These are phyloP conservation scores for Lagorchestes hirsutus DNA, from an alignment of 2,797 vertebrate genomes.

Conservation along the genomic window DNA sequence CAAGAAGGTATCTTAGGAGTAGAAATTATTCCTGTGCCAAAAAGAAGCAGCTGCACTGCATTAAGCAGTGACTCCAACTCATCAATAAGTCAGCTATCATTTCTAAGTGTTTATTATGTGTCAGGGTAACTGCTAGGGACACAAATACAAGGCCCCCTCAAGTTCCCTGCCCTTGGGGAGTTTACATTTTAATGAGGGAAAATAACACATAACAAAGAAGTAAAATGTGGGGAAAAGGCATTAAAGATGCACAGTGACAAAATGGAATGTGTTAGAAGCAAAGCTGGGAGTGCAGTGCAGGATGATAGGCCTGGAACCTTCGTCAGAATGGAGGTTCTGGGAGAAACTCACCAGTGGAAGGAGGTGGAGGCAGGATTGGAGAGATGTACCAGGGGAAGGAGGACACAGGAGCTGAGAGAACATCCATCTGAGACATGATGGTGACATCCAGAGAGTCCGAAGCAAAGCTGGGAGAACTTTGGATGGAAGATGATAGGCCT, in stretches of 20 bases:
- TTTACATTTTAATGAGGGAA: no score
- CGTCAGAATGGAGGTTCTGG: neutral
- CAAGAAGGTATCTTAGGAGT: neutral
- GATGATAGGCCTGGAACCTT: no score
- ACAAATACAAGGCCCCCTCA: neutral
- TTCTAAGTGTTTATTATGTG: neutral
- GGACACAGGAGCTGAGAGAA: neutral
- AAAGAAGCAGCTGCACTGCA: neutral
- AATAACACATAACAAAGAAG: neutral
- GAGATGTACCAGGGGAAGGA: neutral
- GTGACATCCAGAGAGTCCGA: neutral
- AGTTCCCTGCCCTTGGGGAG: neutral
- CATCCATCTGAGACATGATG: neutral
- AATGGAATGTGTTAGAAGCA: neutral
- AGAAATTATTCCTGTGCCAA: neutral
- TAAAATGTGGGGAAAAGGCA: neutral
- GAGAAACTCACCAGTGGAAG: neutral
- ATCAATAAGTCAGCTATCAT: neutral
- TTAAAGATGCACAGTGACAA: neutral
- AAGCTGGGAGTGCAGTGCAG: neutral
- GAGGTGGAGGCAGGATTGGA: neutral
- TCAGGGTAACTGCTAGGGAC: neutral
- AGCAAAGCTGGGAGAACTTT: neutral
- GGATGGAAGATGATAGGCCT: neutral
- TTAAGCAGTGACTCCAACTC: neutral